Percentiles rank a stretch among this genome's conserved stretches.
These are phyloP conservation scores for Notodromas monacha DNA, from an alignment of 2,888 invertebrate genomes.

Conservation along the genomic window DNA sequence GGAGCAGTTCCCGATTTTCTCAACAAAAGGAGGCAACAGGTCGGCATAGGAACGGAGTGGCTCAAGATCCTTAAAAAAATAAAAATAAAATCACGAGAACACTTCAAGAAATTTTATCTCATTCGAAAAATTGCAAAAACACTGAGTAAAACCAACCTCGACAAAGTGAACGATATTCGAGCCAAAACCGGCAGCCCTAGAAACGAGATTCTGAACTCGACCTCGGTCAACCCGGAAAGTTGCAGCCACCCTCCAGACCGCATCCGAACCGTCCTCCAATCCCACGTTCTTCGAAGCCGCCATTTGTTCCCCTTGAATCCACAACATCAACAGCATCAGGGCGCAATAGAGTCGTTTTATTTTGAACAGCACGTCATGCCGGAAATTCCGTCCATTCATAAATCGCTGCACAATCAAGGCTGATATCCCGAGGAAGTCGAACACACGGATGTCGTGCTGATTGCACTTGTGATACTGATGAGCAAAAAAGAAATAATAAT, in stretches of 20 bases:
- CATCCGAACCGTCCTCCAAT: too few species aligned
- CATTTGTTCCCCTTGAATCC: too few species aligned
- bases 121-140: constrained; percentile 2
- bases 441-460: too few species aligned
- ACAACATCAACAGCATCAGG: constrained; percentile 8
- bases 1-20: constrained; percentile 44
- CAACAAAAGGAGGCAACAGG: constrained; percentile 35
- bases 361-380: too few species aligned
- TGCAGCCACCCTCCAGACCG: constrained; percentile 13
- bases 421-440: too few species aligned
- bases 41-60: constrained; percentile 50
- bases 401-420: too few species aligned
- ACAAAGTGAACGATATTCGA: constrained; percentile 43
- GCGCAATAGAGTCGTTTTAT: constrained; percentile 15
- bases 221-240: constrained; percentile 17
- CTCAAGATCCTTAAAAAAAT: constrained; percentile 28
- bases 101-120: constrained; percentile 4
- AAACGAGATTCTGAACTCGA: constrained; percentile 36
- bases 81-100: constrained; percentile 9
- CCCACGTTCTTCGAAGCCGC: too few species aligned
- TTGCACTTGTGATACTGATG: too few species aligned
- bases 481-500: too few species aligned
- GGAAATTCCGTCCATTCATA: too few species aligned
- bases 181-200: constrained; percentile 33
- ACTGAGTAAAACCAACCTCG: too few species aligned